Evolutionary conservation across 2,888 invertebrate species (phyloP), one percentile per base, ranked within the genome.

Genomic region (Pristionchus mayeri): DNA sequence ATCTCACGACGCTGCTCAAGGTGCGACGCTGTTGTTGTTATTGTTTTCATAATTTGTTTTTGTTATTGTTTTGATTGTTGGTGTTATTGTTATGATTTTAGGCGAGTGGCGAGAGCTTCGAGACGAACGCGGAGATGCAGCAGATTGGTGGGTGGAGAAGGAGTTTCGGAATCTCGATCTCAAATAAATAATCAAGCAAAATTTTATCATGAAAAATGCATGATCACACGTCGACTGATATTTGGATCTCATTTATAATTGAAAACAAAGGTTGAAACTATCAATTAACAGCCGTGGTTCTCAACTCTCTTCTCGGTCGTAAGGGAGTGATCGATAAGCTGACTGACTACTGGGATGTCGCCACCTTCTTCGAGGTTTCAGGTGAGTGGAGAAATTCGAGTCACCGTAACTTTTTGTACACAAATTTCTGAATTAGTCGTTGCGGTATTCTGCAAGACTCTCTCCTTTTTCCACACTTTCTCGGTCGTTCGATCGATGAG

Each of bases 271-370:
- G 30, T 21, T 83, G 50, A 79, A 84, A 76, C 2, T 4, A 67
- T 18, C 18, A 71, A 37, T 21, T 6, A 34, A 37, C 93, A 95
- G 96, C 96, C 79, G 96, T 98, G 95, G 96, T 97, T 13, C 94
- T 99, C 87, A 99, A 98, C 93, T 98, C 98, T 94, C 94, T 98
- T 85, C 98, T 99, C 91, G 99, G 99, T 0, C 96, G 97, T 93
- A 99, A 99, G 93, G 99, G 99, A 67, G 97, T 97, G 93, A 94
- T 99, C 44, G 95, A 96, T 0, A 96, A 97, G 0, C 94, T 99
- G 30, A 96, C 96, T 90, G 98, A 99, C 93, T 99, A 99, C 93
- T 99, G 99, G 99, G 98, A 98, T 93, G 98, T 99, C 97, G 1
- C 99, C 97, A 94, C 92, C 9, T 92, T 92, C 86, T 92, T 92